These are phyloP conservation scores for Sus cebifrons DNA, from an alignment of 2,797 vertebrate species.

Conservation along the genomic window DNA sequence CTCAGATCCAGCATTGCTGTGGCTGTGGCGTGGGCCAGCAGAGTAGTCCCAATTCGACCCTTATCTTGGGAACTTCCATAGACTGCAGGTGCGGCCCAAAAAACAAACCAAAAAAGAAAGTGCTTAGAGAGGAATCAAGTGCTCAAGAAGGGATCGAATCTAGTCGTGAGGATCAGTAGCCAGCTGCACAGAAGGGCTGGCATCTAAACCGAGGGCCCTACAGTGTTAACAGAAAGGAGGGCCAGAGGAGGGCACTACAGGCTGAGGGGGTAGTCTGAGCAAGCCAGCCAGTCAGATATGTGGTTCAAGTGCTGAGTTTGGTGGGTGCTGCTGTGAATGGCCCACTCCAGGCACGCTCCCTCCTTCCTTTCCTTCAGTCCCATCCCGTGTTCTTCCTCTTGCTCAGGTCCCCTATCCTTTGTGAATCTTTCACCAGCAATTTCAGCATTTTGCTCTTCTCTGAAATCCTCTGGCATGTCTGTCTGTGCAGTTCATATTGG, in stretches of 20 bases:
- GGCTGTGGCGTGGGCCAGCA: no score
- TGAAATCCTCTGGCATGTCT: background rate
- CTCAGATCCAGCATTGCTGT: no score
- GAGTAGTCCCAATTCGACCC: no score
- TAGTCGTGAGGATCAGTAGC: background rate
- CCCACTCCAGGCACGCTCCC: background rate
- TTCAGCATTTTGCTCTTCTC: conserved; percentile 22
- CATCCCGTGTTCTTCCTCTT: background rate
- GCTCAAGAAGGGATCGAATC: background rate
- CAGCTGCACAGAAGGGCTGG: conserved; percentile 1
- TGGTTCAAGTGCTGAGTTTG: background rate
- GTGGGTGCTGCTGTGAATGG: background rate
- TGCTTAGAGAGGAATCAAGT: background rate
- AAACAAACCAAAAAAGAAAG: background rate
- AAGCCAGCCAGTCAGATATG: background rate
- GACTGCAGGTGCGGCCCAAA: no score
- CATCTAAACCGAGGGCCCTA: background rate
- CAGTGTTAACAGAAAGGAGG: background rate
- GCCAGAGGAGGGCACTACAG: background rate
- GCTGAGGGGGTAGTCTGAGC: background rate
- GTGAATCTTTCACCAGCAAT: conserved; percentile 28
- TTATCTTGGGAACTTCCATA: no score
- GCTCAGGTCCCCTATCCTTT: background rate
- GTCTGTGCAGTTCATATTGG: conserved; percentile 39
- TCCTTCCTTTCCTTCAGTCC: background rate